phyloP scores from a whole-genome alignment of 2,113 vertebrate genomes.

The Lampris megalopsis region DNA sequence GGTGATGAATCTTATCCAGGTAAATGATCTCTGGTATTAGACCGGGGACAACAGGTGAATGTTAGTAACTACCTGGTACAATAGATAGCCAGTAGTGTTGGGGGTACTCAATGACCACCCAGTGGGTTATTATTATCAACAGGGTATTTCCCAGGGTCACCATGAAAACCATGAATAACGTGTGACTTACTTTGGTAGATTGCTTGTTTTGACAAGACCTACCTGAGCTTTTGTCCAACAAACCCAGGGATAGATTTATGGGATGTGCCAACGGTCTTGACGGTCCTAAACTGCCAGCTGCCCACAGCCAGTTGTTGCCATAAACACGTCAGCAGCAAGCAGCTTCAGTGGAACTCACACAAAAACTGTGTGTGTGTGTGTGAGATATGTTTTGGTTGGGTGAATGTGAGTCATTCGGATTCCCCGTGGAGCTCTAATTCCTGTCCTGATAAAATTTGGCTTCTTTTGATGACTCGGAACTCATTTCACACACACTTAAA shows the following conservation, averaged over 20 bases:
- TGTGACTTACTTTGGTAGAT: background rate
- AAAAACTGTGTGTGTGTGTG: background rate
- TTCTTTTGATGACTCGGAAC: constrained; percentile 24
- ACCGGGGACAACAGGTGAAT: too few species aligned
- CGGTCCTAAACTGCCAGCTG: constrained; percentile 24
- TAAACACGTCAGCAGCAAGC: constrained; percentile 51
- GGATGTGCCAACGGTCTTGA: constrained; percentile 26
- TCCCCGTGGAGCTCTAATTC: constrained; percentile 44
- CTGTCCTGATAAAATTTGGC: constrained; percentile 47
- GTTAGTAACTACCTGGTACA: too few species aligned
- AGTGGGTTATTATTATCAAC: too few species aligned
- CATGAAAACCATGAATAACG: constrained; percentile 16
- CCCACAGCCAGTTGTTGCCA: constrained; percentile 49
- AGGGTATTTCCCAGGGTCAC: background rate
- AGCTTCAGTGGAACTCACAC: constrained; percentile 36
- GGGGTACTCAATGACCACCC: too few species aligned
- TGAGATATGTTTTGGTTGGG: constrained; percentile 43
- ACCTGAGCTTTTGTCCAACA: constrained; percentile 28
- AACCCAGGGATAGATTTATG: background rate
- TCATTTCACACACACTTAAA: constrained; percentile 35
- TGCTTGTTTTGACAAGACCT: constrained; percentile 15
- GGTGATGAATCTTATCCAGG: too few species aligned
- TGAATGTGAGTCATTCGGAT: constrained; percentile 45
- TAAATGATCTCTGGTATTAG: too few species aligned
- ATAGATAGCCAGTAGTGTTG: too few species aligned